These are phyloP conservation scores for Dascyllus trimaculatus DNA, from an alignment of 2,113 vertebrate species.

Conservation along the genomic window DNA sequence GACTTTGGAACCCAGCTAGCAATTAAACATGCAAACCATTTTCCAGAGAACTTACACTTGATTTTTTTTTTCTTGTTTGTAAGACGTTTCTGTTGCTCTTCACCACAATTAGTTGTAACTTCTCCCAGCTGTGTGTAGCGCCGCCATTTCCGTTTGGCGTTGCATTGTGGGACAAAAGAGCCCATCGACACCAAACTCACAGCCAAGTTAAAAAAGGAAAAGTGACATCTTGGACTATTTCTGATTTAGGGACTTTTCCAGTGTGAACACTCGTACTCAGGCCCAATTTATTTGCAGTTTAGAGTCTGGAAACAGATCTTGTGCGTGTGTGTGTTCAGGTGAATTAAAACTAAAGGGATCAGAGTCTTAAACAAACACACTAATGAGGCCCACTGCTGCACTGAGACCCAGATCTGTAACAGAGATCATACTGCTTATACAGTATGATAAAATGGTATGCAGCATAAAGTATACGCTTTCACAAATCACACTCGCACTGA, in stretches of 20 bases:
- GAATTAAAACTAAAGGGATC: slow-evolving; percentile 37
- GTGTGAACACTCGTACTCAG: not conserved
- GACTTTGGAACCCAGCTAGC: not conserved
- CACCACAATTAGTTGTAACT: slow-evolving; percentile 23
- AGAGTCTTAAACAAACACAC: slow-evolving; percentile 37
- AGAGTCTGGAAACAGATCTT: not conserved
- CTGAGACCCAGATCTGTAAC: slow-evolving; percentile 23
- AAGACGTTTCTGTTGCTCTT: slow-evolving; percentile 12
- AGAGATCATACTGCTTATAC: slow-evolving; percentile 31
- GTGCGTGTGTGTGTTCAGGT: slow-evolving; percentile 12
- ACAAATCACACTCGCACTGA: slow-evolving; percentile 46
- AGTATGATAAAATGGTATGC: slow-evolving; percentile 39
- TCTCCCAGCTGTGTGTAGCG: slow-evolving; percentile 19
- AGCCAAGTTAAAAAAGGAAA: not conserved
- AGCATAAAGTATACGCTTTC: slow-evolving; percentile 71
- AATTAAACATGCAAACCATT: slow-evolving; percentile 24
- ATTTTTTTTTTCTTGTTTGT: not conserved
- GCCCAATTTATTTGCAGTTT: not conserved
- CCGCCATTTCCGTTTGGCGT: not conserved
- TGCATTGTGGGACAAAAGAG: slow-evolving; percentile 2
- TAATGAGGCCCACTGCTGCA: slow-evolving; percentile 48
- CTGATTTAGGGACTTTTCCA: not conserved
- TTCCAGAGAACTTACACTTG: slow-evolving; percentile 18
- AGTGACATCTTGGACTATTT: not conserved
- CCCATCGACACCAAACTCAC: not conserved